Base-by-base conservation (phyloP, 2,113 vertebrate species). In the Lota lota region DNA sequence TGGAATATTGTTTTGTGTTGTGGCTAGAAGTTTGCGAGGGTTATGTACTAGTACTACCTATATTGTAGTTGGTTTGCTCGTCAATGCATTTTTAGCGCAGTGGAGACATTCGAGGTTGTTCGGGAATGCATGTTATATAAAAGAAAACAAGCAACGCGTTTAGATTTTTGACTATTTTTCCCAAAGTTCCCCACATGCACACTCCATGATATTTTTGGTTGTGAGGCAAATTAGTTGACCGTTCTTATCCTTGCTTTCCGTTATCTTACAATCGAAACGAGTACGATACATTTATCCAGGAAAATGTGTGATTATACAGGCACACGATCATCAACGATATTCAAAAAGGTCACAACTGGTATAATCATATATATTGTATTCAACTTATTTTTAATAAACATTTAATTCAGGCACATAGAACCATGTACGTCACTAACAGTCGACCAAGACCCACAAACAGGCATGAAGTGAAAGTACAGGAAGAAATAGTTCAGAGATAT, bases 351-450 rank as follows among this genome's bases (percentile, higher is more conserved):
- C 40, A 8, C 40, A 47, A 12, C 40, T 47, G 1, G 40, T 47
- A 14, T 47, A 47, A 47, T 47, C 40, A 47, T 47, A 6, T 59
- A 11, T 59, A 12, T 19, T 19, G 20, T 12, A 59, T 5, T 5
- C 1, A 60, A 8, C 7, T 22, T 24, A 24, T 61, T 61, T 15
- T 2, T 33, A 4, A 8, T 0, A 6, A 17, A 17, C 0, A 70
- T 81, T 85, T 64, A 0, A 70, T 22, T 82, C 79, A 66, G 85
- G 84, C 88, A 66, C 19, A 1, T 24, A 15, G 15, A 58, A 0
- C 10, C 40, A 10, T 8, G 1, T 8, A 47, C 40, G 63, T 83
- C 83, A 78, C 84, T 62, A 76, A 63, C 62, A 57, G 10, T 58
- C 68, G 79, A 73, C 80, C 14, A 0, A 19, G 22, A 5, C 1